These are phyloP conservation scores for Stenodera caucasica DNA, from an alignment of 2,888 invertebrate genomes.

Conservation along the genomic window DNA sequence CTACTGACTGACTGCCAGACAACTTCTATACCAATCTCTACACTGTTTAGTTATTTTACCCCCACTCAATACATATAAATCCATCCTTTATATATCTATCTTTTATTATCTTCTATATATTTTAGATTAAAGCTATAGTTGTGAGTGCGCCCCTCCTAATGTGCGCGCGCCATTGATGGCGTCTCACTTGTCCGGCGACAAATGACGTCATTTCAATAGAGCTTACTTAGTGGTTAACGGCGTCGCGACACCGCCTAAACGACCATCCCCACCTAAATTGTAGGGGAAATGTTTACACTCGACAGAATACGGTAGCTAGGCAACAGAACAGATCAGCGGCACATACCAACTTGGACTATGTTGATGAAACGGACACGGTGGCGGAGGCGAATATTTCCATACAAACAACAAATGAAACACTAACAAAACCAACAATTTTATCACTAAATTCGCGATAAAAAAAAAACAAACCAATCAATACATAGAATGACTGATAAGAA, in stretches of 20 bases:
- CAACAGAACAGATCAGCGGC: conserved; percentile 49
- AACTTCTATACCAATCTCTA: conserved; percentile 33
- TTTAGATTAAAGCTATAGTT: conserved; percentile 17
- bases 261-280: conserved; percentile 42
- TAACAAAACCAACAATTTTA: no score
- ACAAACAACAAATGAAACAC: no score
- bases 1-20: conserved; percentile 61
- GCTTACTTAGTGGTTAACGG: conserved; percentile 46
- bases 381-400: background rate
- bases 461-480: no score
- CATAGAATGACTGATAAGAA: no score
- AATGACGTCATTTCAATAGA: conserved; percentile 49
- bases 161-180: conserved; percentile 56
- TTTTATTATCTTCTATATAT: conserved; percentile 21
- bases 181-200: conserved; percentile 45
- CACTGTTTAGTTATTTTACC: conserved; percentile 28
- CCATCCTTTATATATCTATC: conserved; percentile 46
- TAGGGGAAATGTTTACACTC: conserved; percentile 57
- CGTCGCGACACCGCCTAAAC: conserved; percentile 43
- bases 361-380: background rate
- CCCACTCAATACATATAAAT: conserved; percentile 36
- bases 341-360: conserved; percentile 41
- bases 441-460: no score
- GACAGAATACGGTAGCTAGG: conserved; percentile 56
- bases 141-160: conserved; percentile 30